phyloP scores from a whole-genome alignment of 2,113 vertebrate species.

The Calonectris borealis region DNA sequence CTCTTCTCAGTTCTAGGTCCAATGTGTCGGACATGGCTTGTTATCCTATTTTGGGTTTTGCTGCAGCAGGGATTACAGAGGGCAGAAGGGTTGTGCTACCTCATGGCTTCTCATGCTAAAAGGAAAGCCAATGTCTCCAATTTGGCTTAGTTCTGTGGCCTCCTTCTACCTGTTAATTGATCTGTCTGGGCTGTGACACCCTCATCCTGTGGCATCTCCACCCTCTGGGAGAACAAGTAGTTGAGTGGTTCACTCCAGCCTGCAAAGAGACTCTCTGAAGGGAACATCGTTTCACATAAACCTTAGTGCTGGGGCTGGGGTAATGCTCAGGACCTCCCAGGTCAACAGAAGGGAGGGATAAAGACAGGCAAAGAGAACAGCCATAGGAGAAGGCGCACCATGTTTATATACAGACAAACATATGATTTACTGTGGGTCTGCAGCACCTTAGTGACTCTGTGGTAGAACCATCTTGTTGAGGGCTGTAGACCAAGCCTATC shows the following conservation, averaged over 20 bases:
- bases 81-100: not conserved
- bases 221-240: not conserved
- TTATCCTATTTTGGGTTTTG: not conserved
- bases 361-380: not conserved
- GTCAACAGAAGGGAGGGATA: not conserved
- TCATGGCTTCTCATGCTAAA: not conserved
- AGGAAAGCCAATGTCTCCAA: not conserved
- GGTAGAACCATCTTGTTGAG: not conserved
- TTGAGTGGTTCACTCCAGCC: not conserved
- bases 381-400: not conserved
- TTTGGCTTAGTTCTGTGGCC: not conserved
- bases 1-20: not conserved
- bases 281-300: not conserved
- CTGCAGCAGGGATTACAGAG: not conserved
- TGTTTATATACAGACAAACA: not conserved
- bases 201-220: not conserved
- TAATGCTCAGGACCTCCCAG: not conserved
- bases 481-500: not conserved
- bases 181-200: not conserved
- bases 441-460: not conserved
- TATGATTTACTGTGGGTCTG: not conserved
- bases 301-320: not conserved
- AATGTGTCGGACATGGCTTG: not conserved
- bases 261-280: not conserved
- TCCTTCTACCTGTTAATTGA: not conserved